Conservation (phyloP, 2,797 vertebrate genomes). For the Leptatherina wallacei region DNA sequence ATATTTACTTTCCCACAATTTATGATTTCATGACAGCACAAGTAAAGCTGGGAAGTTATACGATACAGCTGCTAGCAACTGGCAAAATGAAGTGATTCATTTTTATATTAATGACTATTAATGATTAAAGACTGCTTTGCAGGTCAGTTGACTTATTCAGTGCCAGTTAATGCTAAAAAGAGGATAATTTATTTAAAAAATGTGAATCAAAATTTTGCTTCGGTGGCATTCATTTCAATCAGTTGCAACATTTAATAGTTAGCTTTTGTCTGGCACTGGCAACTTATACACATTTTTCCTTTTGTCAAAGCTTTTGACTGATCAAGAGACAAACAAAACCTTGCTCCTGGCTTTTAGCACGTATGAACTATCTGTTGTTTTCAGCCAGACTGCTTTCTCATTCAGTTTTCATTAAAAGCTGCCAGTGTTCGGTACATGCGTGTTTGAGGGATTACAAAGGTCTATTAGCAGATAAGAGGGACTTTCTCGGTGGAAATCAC, state of each 20-base stretch:
- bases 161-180: not conserved
- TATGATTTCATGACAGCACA: not conserved
- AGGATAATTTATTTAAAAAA: slow-evolving; percentile 9
- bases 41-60: not conserved
- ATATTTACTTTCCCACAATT: not conserved
- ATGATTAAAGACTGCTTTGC: slow-evolving; percentile 32
- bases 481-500: slow-evolving; percentile 67
- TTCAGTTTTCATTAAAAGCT: slow-evolving; percentile 60
- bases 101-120: slow-evolving; percentile 3
- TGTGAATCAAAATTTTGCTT: slow-evolving; percentile 4
- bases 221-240: slow-evolving; percentile 1
- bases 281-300: not conserved
- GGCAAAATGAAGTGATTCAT: slow-evolving; percentile 17
- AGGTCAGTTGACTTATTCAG: slow-evolving; percentile 15
- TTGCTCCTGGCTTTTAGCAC: not conserved
- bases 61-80: not conserved
- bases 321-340: slow-evolving; percentile 1
- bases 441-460: slow-evolving; percentile 70
- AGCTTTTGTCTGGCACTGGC: not conserved
- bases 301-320: slow-evolving; percentile 1
- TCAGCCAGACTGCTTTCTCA: slow-evolving; percentile 33
- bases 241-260: not conserved
- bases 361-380: slow-evolving; percentile 21
- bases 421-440: slow-evolving; percentile 47
- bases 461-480: slow-evolving; percentile 77